Base-by-base conservation (phyloP, 2,888 invertebrate species). In the Cacoxenus indagator region DNA sequence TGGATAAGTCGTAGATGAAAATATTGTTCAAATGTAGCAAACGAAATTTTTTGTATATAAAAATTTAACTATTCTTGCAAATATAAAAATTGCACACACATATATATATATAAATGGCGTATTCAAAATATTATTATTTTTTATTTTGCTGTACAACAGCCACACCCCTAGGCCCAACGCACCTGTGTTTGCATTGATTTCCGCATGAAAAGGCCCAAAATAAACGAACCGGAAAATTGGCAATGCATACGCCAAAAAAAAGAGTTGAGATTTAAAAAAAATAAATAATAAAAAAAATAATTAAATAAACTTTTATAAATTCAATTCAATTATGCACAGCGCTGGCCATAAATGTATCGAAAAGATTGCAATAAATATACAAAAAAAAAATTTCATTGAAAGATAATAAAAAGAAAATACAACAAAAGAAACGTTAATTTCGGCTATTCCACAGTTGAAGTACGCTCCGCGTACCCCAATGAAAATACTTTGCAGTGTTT, bases 181-280 rank as follows among this genome's bases (percentile, higher is more conserved):
- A 69, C 29, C 37, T 65, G 55, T 71, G 65, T 81, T 78, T 78
- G 78, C 80, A 76, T 81, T 78, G 85, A 78, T 85, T 78, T 82
- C 82, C 86, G 87, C 87, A 85, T 87, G 87, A 84, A 27, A 31
- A 77, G 78, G 79, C 78, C 76, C 81, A 73, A 73, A 85, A 81
- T 80, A 84, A 86, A 72, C 83, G 78, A 84, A 78, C 81, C 84
- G 87, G 82, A 85, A 87, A 87, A 84, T 85, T 81, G 78, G 75
- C 78, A 82, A 73, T 70, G 51, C 67, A 78, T 75, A 70, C 70
- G 70, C 64, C 71, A 51, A 46, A 37, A 45, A 14, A 1, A 1
- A 2, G 4, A 48, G n/a, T n/a, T 17, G 24, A 64, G 24, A 64
- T 8, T 8, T 45, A 67, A 51, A 68, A 46, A 62, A 64, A 59